Percentiles rank a stretch among this genome's conserved stretches.
Conservation (phyloP, 2,113 vertebrate genomes). For the Chaenogobius annularis region DNA sequence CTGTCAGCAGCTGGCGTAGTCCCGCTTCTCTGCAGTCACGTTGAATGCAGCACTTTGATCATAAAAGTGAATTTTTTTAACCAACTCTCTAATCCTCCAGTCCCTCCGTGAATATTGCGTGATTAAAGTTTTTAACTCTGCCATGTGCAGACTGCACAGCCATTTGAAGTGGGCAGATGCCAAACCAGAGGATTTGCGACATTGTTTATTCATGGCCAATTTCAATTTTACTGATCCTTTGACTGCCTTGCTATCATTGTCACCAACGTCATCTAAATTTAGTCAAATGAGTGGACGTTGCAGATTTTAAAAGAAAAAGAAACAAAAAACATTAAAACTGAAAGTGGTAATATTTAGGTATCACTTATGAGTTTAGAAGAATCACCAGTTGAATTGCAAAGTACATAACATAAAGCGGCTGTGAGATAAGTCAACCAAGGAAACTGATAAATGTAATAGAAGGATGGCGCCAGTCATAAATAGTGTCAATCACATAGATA, state of each 20-base stretch:
- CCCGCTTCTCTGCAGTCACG: slow-evolving; percentile 11
- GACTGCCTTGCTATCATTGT: no score
- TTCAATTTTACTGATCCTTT: slow-evolving; percentile 2
- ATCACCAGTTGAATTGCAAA: no score
- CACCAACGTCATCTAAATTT: no score
- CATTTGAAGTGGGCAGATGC: slow-evolving; percentile 26
- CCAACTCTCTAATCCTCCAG: slow-evolving; percentile 36
- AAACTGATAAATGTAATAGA: no score
- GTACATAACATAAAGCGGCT: no score
- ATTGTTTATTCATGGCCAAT: slow-evolving; percentile 27
- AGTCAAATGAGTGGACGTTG: no score
- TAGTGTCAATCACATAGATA: no score
- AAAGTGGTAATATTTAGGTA: no score
- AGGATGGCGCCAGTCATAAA: no score
- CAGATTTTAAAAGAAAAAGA: no score
- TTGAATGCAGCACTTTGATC: slow-evolving; percentile 32
- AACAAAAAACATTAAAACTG: not conserved
- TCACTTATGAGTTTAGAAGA: no score
- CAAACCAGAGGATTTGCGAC: slow-evolving; percentile 8
- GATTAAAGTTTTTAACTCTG: slow-evolving; percentile 27
- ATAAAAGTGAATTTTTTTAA: slow-evolving; percentile 32
- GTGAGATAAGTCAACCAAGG: no score
- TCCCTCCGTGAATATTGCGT: not conserved
- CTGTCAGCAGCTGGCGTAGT: slow-evolving; percentile 48
- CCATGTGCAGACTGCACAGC: slow-evolving; percentile 11